These are phyloP conservation scores for Perdita meconis DNA, from an alignment of 2,888 invertebrate genomes.

Conservation along the genomic window DNA sequence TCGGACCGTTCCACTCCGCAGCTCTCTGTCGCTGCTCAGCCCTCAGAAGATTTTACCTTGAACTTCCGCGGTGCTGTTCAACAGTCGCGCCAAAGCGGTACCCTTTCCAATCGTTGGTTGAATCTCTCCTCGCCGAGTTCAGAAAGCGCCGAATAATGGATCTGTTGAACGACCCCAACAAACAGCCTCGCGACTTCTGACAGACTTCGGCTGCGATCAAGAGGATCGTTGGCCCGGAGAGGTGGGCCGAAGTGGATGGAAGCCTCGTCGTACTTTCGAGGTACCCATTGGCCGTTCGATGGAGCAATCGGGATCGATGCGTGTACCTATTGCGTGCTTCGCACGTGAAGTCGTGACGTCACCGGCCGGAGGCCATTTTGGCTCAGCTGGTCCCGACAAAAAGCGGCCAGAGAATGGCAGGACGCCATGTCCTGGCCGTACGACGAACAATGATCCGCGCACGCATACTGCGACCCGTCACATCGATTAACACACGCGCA, in stretches of 20 bases:
- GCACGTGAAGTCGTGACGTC: constrained; percentile 76
- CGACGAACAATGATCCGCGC: constrained; percentile 76
- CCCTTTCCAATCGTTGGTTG: too few species aligned
- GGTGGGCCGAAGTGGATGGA: constrained; percentile 8
- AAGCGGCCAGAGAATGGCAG: constrained; percentile 76
- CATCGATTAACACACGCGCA: constrained; percentile 31
- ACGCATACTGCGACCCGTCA: constrained; percentile 28
- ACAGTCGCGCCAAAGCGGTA: too few species aligned
- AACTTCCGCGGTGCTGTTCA: too few species aligned
- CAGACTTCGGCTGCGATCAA: background rate
- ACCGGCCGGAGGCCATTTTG: constrained; percentile 81
- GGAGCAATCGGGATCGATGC: constrained; percentile 55
- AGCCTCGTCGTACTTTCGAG: constrained; percentile 24
- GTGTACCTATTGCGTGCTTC: constrained; percentile 52
- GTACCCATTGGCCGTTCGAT: constrained; percentile 45
- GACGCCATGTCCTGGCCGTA: constrained; percentile 79
- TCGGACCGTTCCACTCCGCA: too few species aligned
- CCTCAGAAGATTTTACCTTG: too few species aligned
- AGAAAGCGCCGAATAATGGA: too few species aligned
- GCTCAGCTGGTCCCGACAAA: constrained; percentile 82
- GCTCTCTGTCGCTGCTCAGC: too few species aligned
- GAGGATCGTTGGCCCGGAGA: too few species aligned
- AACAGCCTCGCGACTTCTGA: too few species aligned
- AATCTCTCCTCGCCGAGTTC: too few species aligned
- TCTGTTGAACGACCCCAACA: too few species aligned